A percentile compares a stretch with the other conserved stretches of the same genome.
Evolutionary conservation across 2,113 vertebrate species (phyloP).

Genomic region (Campylomormyrus numenius): DNA sequence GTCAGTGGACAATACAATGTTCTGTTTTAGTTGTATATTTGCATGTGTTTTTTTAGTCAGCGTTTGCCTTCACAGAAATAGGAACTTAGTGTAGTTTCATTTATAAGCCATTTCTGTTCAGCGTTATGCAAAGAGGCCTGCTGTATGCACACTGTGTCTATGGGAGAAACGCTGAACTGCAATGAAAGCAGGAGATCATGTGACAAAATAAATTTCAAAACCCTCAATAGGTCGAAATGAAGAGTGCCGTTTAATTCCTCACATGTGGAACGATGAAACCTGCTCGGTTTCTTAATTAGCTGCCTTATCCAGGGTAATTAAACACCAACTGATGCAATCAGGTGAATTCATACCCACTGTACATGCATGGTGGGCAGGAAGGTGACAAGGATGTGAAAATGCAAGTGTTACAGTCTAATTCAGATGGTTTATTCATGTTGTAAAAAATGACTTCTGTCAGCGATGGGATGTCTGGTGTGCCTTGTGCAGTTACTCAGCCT

Average conservation of each 20-base stretch:
- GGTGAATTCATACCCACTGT: not conserved
- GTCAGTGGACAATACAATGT: not conserved
- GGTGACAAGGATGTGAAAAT: not conserved
- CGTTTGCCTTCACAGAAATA: not conserved
- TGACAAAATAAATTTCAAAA: not conserved
- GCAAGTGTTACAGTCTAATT: not conserved
- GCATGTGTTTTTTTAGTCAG: slow-evolving; percentile 2
- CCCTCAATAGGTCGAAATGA: not conserved
- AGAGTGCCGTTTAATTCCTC: not conserved
- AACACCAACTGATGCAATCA: not conserved
- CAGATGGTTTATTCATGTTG: not conserved
- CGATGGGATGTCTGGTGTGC: slow-evolving; percentile 6
- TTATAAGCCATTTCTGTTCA: not conserved
- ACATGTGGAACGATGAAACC: not conserved
- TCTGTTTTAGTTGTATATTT: not conserved
- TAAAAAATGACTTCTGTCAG: not conserved
- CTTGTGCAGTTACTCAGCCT: not conserved
- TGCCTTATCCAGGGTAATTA: not conserved
- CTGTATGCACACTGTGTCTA: not conserved
- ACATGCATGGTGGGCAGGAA: not conserved
- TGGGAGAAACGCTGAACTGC: not conserved
- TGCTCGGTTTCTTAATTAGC: not conserved
- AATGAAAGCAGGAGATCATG: not conserved
- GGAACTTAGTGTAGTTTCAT: not conserved
- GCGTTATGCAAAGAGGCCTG: not conserved